These are phyloP conservation scores for Sphaerophoria rueppellii DNA, from an alignment of 2,888 invertebrate species.

Conservation along the genomic window DNA sequence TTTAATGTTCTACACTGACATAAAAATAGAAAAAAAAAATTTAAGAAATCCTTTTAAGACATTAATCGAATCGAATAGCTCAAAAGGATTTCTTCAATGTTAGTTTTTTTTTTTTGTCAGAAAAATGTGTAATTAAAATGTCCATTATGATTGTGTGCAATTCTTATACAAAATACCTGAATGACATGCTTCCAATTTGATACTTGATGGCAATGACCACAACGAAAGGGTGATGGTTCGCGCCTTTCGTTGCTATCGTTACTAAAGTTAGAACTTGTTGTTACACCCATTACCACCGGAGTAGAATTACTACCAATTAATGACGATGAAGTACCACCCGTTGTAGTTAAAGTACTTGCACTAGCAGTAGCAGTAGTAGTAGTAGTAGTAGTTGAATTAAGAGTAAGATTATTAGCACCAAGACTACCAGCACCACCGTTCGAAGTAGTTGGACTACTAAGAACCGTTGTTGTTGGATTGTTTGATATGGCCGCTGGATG, in stretches of 20 bases:
- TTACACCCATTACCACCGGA: slow-evolving; percentile 74
- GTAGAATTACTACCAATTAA: slow-evolving; percentile 71
- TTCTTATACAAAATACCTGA: slow-evolving; percentile 85
- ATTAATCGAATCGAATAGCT: slow-evolving; percentile 2
- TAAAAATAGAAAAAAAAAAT: background rate
- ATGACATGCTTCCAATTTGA: slow-evolving; percentile 94
- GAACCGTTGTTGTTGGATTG: slow-evolving; percentile 75
- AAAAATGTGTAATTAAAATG: slow-evolving; percentile 50
- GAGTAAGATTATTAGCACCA: slow-evolving; percentile 75
- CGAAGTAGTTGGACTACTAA: slow-evolving; percentile 81
- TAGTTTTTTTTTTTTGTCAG: slow-evolving; percentile 30
- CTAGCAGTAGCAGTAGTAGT: slow-evolving; percentile 75
- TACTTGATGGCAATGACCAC: slow-evolving; percentile 91
- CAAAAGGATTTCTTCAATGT: slow-evolving; percentile 16
- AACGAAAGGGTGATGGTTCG: slow-evolving; percentile 86
- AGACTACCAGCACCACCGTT: background rate
- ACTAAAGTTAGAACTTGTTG: slow-evolving; percentile 75
- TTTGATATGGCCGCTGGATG: slow-evolving; percentile 59
- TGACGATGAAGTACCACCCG: slow-evolving; percentile 68
- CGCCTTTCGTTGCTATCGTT: slow-evolving; percentile 81
- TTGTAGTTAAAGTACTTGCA: slow-evolving; percentile 74
- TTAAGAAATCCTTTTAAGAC: background rate
- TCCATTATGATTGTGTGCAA: slow-evolving; percentile 64
- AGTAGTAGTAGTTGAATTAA: slow-evolving; percentile 73
- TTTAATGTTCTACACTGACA: slow-evolving; percentile 16